Conservation (phyloP, 2,888 invertebrate genomes). For the Coleophora flavipennella region DNA sequence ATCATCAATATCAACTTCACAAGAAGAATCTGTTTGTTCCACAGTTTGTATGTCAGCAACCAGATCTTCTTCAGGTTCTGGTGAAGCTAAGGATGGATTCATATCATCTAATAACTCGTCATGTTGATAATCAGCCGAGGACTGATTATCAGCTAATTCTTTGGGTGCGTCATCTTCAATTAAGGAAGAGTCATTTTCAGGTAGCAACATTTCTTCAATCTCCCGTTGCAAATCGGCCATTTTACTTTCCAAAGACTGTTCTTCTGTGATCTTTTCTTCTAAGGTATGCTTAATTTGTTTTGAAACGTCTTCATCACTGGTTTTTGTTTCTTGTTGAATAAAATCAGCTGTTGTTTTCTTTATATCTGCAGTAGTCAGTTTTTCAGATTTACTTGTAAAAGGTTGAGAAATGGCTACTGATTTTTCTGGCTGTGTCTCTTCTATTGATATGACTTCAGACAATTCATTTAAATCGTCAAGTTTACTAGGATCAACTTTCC, state of each 20-base stretch:
- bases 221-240: conserved; percentile 65
- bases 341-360: conserved; percentile 7
- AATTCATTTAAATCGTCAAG: conserved; percentile 30
- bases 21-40: neutral
- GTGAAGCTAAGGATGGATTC: conserved; percentile 45
- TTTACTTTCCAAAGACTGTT: conserved; percentile 58
- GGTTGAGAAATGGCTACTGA: conserved; percentile 2
- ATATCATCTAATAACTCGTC: conserved; percentile 46
- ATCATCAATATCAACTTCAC: conserved; percentile 26
- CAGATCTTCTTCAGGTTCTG: conserved; percentile 40
- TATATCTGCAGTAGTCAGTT: neutral
- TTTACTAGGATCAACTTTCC: conserved; percentile 48
- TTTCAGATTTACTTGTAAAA: too few species aligned
- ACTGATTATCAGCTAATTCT: conserved; percentile 40
- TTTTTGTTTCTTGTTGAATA: conserved; percentile 20
- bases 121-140: conserved; percentile 40
- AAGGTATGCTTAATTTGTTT: too few species aligned
- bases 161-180: conserved; percentile 45
- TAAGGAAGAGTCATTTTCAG: conserved; percentile 58
- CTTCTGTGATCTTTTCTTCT: conserved; percentile 35
- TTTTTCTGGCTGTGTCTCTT: conserved; percentile 23
- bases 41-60: neutral
- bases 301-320: neutral
- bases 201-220: conserved; percentile 62
- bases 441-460: conserved; percentile 38